Base-by-base conservation (phyloP, 2,797 vertebrate species). In the Falco berigora region DNA sequence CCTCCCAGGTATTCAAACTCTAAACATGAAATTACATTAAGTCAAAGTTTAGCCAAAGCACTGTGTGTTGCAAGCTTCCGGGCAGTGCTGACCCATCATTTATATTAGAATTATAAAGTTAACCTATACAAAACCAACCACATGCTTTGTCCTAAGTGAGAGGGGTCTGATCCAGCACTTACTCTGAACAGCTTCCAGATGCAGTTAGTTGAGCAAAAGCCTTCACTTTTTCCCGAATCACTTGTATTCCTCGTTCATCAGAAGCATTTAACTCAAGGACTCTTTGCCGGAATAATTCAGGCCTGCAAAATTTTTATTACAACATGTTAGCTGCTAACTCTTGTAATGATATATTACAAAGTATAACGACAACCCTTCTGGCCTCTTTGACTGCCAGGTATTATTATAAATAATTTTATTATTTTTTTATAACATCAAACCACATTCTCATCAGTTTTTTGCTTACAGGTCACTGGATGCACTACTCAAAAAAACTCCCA, bases 261-360 rank as follows among this genome's bases (percentile, higher is more conserved):
- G 99, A 99, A 59, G 99, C 99, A 18, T 99, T 99, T 91, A 99
- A 98, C 96, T 99, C 99, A 67, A 99, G 98, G 86, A 99, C 99
- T 95, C 99, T 98, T 94, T 99, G 98, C 30, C 98, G 98, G 97
- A 98, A 99, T 86, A 99, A 97, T 86, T 99, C 98, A 13, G 99
- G 98, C 49, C 99, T 99, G 96, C 64, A 94, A 94, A 56, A 89
- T 94, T 91, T 90, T 89, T 82, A 97, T 79, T 69, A 44, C n/a
- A 94, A 36, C n/a, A 38, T 1, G 4, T 93, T 75, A 96, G 28
- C 64, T 58, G 22, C 34, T 85, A 71, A 64, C 19, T 56, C 50
- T 50, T 68, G 32, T 64, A 69, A 84, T 30, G 25, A 58, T 17
- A 52, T 6, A 27, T 50, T 49, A 32, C 9, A 44, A 87, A 83